phyloP scores from a whole-genome alignment of 2,888 invertebrate genomes.

The Ctenicera cuprea region DNA sequence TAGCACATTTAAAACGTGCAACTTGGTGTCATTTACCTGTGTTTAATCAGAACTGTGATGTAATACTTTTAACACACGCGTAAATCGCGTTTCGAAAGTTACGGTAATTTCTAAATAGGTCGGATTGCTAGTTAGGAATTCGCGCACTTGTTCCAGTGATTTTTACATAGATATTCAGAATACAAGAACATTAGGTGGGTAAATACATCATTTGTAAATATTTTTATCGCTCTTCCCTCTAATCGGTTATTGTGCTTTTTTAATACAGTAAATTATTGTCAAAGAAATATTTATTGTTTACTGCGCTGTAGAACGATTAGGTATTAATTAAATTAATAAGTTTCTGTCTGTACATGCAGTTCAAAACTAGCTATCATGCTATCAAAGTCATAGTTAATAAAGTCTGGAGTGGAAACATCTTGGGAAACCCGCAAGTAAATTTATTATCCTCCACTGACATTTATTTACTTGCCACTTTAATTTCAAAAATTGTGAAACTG shows the following conservation, averaged over 20 bases:
- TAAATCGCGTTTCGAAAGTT: slow-evolving; percentile 61
- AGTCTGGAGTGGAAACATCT: too few species aligned
- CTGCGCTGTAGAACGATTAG: background rate
- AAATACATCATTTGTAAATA: slow-evolving; percentile 14
- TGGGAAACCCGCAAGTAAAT: too few species aligned
- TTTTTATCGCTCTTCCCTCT: background rate
- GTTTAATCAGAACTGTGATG: slow-evolving; percentile 63
- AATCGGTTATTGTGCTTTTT: slow-evolving; percentile 10
- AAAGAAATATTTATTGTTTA: slow-evolving; percentile 3
- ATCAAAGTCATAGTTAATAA: too few species aligned
- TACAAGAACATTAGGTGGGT: background rate
- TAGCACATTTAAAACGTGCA: slow-evolving; percentile 45
- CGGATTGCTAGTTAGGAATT: slow-evolving; percentile 55
- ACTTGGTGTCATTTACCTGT: slow-evolving; percentile 54
- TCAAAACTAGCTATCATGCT: too few species aligned
- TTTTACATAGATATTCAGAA: background rate
- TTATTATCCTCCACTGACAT: too few species aligned
- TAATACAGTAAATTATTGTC: background rate
- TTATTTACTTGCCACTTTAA: too few species aligned
- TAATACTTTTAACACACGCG: slow-evolving; percentile 63
- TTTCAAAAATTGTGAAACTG: too few species aligned
- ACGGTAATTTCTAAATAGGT: slow-evolving; percentile 62
- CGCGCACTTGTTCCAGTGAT: slow-evolving; percentile 38
- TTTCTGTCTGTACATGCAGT: too few species aligned
- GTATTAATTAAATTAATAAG: background rate